Evolutionary conservation across 2,113 vertebrate species (phyloP), one percentile per base, ranked within the genome.

Genomic region (Marmota flaviventris): DNA sequence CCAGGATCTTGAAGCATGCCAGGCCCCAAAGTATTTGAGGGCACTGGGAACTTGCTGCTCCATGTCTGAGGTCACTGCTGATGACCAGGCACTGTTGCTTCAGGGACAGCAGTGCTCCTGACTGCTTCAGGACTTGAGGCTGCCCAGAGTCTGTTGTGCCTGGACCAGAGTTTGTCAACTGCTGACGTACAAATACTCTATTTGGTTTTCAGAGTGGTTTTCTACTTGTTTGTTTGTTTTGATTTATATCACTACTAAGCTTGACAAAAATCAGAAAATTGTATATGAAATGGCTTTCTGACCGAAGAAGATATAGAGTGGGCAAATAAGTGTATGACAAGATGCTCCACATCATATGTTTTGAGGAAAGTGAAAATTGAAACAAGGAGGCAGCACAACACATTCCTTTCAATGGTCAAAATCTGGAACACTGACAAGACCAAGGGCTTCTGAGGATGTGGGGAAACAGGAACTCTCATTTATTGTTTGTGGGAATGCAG

Each of bases 261-360:
- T 63, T 90, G 42, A 67, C 20, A 89, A 95, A 56, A 85, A 51
- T 58, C 53, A 79, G 37, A n/a, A 79, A 81, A 65, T 70, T 88
- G 2, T 10, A n/a, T 2, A 39, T 9, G 37, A 91, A 56, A 70
- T 72, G 77, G 53, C 32, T 85, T 65, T 51, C 29, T 84, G 53
- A 39, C 6, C 9, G 37, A 25, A n/a, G 72, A 25, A 70, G n/a
- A 34, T 34, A 17, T 34, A 63, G 20, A 65, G 27, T 53, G 39
- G 42, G 14, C 6, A 72, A n/a, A 69, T 61, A 51, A 61, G 5
- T 12, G 18, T 24, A 12, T 25, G 24, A 85, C 42, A 93, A 51
- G 24, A 70, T 70, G 2, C 1, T 51, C 18, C 63, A 39, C 7
- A 51, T 58, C 12, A 3, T 29, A 58, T 2, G 3, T 58, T 12